A percentile compares a stretch with the other conserved stretches of the same genome.
Evolutionary conservation across 2,888 invertebrate species (phyloP).

Genomic region (Eledona agricola): DNA sequence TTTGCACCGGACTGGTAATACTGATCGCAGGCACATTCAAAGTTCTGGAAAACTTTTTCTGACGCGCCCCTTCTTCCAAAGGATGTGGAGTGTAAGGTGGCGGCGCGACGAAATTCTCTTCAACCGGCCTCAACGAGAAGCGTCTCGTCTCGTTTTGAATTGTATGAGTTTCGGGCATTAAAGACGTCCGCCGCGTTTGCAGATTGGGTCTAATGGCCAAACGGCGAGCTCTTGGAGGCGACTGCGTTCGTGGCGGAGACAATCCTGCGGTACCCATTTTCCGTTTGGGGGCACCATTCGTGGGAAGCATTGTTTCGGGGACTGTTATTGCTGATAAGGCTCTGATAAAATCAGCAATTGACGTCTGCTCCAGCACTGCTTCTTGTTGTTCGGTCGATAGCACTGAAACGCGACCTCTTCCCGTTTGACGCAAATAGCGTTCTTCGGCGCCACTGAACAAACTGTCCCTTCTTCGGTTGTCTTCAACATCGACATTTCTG

Average conservation of each 20-base stretch:
- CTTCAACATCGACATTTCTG: conserved; percentile 33
- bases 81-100: conserved; percentile 38
- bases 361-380: conserved; percentile 80
- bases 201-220: conserved; percentile 43
- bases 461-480: conserved; percentile 49
- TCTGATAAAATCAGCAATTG: conserved; percentile 81
- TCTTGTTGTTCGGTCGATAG: conserved; percentile 59
- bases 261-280: conserved; percentile 67
- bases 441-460: conserved; percentile 54
- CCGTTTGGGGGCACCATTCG: conserved; percentile 58
- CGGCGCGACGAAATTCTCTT: conserved; percentile 44
- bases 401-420: conserved; percentile 49
- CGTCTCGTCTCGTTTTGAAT: conserved; percentile 44
- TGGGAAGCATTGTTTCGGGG: conserved; percentile 45
- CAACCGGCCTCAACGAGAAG: conserved; percentile 50
- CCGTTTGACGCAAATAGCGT: conserved; percentile 45
- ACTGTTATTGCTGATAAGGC: conserved; percentile 74
- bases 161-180: conserved; percentile 40
- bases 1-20: conserved; percentile 44
- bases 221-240: conserved; percentile 36
- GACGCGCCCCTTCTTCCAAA: conserved; percentile 19
- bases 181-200: conserved; percentile 48
- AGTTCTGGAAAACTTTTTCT: conserved; percentile 25
- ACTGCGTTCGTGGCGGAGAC: conserved; percentile 32
- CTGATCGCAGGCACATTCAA: conserved; percentile 10